Evolutionary conservation across 1,140 invertebrate genomes (phyloP).

Genomic region (Tetragnatha versicolor): DNA sequence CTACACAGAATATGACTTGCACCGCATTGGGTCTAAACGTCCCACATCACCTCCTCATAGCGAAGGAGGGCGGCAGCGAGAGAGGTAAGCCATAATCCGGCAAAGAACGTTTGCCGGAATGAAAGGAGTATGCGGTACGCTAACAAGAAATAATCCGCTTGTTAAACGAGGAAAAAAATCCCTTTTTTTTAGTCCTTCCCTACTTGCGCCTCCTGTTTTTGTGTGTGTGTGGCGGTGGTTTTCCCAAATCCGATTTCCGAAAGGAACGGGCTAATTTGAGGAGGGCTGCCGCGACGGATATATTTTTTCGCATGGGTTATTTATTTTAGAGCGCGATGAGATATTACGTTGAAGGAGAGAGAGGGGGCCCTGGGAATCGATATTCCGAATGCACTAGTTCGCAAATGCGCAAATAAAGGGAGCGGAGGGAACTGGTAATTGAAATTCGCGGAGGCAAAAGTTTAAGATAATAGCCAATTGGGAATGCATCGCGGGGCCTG

Average conservation of each 20-base stretch:
- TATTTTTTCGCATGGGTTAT: constrained; percentile 25
- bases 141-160: constrained; percentile 32
- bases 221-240: neutral
- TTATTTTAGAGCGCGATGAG: neutral
- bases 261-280: constrained; percentile 26
- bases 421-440: too few species aligned
- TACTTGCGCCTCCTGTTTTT: neutral
- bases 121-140: neutral
- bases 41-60: too few species aligned
- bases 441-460: too few species aligned
- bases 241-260: constrained; percentile 27
- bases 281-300: neutral
- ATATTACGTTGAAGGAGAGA: too few species aligned
- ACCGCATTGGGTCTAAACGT: too few species aligned
- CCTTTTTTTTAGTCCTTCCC: neutral
- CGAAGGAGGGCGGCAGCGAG: neutral
- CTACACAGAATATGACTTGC: too few species aligned
- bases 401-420: too few species aligned
- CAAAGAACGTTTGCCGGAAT: neutral
- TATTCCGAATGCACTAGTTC: too few species aligned
- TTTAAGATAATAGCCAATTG: too few species aligned
- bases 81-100: constrained; percentile 25
- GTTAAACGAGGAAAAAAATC: constrained; percentile 29
- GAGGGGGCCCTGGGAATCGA: too few species aligned
- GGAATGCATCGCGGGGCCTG: too few species aligned